Evolutionary conservation across 2,797 vertebrate genomes (phyloP), one percentile per base, ranked within the genome.

Genomic region (Mormyrus hasselquistii): DNA sequence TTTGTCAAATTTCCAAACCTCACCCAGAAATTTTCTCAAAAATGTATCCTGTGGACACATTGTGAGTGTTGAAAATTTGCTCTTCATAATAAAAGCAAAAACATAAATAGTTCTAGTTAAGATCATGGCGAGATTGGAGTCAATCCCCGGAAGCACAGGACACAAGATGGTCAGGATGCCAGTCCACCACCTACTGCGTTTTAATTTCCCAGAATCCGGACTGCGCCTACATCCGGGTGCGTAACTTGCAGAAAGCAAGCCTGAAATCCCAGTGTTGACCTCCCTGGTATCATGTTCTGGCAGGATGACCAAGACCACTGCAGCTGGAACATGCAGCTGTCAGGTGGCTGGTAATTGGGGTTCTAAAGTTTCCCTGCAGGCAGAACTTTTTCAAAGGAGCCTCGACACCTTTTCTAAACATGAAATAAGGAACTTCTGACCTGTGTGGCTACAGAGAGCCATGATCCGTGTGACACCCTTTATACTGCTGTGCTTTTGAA

Each of bases 321-420:
- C 76, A 82, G 73, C 38, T 79, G 38, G 73, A 79, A 79, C 73
- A 38, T n/a, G 38, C 73, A 79, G 76, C 76, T 82, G 76, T 82
- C 76, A 82, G 76, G 76, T 82, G 76, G 34, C 76, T 41, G 76
- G 76, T 82, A 82, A 82, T 82, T 82, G 76, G 76, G 76, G 76
- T 47, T 52, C 84, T 14, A 12, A 29, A 86, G 84, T 5, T 29
- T 53, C 12, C 12, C 47, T 86, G 47, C n/a, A 86, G 84, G 22
- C 29, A 53, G 9, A 86, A 86, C n/a, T 86, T 86, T 86, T 86
- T 86, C 84, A 86, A 86, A 86, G 84, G 10, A 34, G 49, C 25
- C 47, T 34, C 10, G 19, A 86, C 12, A 29, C n/a, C 25, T 25
- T 86, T 86, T 86, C 84, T 84, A 52, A 86, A 52, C 84, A 86